phyloP scores from a whole-genome alignment of 2,113 vertebrate genomes.

The Eonycteris spelaea region DNA sequence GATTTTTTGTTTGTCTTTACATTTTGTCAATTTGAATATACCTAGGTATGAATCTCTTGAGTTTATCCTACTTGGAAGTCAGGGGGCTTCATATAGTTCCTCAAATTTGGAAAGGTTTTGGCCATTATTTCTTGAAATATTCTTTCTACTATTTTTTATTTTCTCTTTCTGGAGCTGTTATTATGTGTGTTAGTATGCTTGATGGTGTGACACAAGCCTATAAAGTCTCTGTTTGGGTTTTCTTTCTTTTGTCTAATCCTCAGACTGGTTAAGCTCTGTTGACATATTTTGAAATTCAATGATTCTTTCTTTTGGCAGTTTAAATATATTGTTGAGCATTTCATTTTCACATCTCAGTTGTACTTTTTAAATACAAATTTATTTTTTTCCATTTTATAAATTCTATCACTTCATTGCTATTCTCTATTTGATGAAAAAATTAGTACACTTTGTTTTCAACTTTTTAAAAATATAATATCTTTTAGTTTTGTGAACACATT shows the following conservation, averaged over 20 bases:
- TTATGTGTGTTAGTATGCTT: background rate
- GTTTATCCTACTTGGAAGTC: background rate
- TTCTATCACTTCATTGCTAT: background rate
- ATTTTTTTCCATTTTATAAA: background rate
- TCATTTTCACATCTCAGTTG: background rate
- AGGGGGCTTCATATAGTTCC: background rate
- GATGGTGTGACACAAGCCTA: background rate
- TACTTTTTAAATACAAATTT: background rate
- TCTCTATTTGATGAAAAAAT: background rate
- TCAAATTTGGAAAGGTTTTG: background rate
- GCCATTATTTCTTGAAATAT: background rate
- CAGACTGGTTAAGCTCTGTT: background rate
- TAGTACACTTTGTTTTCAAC: background rate
- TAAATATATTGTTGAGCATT: background rate
- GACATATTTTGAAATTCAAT: background rate
- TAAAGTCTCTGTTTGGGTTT: background rate
- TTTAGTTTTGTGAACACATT: background rate
- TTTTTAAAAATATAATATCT: background rate
- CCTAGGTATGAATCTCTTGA: background rate
- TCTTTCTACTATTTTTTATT: background rate
- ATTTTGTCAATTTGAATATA: background rate
- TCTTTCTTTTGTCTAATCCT: background rate
- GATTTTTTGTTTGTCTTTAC: background rate
- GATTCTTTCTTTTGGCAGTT: background rate
- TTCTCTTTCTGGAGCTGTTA: background rate